Conservation (phyloP, 2,113 vertebrate species). For the Oreochromis tanganicae region DNA sequence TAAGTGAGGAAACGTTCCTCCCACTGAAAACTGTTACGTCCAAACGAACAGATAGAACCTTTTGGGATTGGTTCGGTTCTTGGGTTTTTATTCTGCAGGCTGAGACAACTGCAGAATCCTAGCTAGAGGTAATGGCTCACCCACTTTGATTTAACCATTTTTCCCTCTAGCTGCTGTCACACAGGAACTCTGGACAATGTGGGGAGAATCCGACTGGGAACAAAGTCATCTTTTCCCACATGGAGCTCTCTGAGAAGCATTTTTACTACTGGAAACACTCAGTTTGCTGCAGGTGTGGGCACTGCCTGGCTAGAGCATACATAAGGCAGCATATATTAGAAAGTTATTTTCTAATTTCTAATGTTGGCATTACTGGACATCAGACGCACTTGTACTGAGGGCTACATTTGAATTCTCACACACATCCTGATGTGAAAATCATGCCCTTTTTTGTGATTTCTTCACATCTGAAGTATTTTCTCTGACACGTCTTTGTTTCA, state of each 20-base stretch:
- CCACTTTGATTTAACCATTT: neutral
- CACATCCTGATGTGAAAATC: neutral
- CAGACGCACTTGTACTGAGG: rapidly evolving
- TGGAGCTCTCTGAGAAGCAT: neutral
- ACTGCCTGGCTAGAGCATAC: rapidly evolving
- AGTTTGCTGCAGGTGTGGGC: neutral
- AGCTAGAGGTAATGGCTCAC: rapidly evolving
- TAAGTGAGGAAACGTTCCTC: neutral
- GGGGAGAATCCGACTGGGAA: neutral
- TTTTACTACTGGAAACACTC: neutral
- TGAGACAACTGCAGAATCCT: neutral
- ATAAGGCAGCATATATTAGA: neutral
- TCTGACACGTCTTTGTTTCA: rapidly evolving
- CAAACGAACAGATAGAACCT: neutral
- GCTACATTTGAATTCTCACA: neutral
- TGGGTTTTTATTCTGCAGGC: neutral
- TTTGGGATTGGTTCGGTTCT: rapidly evolving
- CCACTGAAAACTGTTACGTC: rapidly evolving
- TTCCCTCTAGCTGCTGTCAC: neutral
- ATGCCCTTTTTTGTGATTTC: neutral
- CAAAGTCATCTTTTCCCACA: neutral
- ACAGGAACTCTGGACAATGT: neutral
- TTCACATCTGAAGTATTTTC: neutral
- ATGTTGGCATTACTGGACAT: rapidly evolving
- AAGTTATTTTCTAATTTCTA: neutral